Evolutionary conservation across 23 tunicate genomes (phyloP).

Genomic region (Aplidium turbinatum): DNA sequence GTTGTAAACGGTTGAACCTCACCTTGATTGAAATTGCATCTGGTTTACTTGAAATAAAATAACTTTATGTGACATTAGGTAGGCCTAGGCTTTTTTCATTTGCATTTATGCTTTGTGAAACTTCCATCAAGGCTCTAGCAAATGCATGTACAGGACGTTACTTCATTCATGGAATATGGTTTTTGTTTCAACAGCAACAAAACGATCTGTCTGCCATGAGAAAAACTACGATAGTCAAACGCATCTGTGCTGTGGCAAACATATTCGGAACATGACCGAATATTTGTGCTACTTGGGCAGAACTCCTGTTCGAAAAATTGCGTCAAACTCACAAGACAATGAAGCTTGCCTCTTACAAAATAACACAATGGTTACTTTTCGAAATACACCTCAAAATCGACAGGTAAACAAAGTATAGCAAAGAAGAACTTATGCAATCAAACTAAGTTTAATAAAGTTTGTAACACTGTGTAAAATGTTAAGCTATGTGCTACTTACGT

Average conservation of each 20-base stretch:
- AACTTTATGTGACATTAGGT: too few species aligned
- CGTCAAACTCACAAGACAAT: conserved; percentile 1
- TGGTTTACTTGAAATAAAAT: too few species aligned
- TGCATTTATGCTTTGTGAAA: neutral
- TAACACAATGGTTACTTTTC: too few species aligned
- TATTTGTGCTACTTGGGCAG: neutral
- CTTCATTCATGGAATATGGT: neutral
- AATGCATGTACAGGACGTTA: neutral
- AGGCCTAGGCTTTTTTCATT: too few species aligned
- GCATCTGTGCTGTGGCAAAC: neutral
- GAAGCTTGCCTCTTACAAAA: neutral
- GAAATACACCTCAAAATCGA: too few species aligned
- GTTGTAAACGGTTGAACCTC: too few species aligned
- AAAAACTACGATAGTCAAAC: conserved; percentile 12
- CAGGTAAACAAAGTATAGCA: too few species aligned
- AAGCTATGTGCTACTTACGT: too few species aligned
- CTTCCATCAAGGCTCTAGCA: neutral
- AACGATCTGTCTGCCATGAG: neutral
- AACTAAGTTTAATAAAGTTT: too few species aligned
- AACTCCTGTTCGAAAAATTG: neutral
- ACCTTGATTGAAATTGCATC: too few species aligned
- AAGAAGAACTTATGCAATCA: too few species aligned
- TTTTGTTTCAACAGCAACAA: conserved; percentile 1
- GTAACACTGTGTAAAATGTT: too few species aligned
- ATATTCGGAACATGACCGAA: neutral